Conservation (phyloP, 2,113 vertebrate genomes). For the Nyctibius bracteatus region DNA sequence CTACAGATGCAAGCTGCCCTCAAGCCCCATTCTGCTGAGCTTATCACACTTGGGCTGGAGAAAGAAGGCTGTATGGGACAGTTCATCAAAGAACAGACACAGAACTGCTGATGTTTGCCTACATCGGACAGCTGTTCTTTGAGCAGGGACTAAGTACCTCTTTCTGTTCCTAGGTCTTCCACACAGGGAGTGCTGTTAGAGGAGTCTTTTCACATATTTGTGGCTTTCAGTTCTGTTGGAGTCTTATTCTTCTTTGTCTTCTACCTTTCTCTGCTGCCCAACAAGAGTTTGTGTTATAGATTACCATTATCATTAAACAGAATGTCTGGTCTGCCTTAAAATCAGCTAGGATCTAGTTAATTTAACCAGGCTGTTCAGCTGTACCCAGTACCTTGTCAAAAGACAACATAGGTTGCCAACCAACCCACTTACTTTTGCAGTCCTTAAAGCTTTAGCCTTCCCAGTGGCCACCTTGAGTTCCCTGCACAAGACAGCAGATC, state of each 20-base stretch:
- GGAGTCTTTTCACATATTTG: neutral
- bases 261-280: neutral
- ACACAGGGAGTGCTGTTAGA: neutral
- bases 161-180: neutral
- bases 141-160: neutral
- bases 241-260: neutral
- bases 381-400: neutral
- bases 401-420: neutral
- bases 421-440: neutral
- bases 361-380: neutral
- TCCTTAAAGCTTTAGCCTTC: neutral
- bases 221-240: neutral
- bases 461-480: neutral
- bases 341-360: neutral
- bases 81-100: neutral
- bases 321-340: neutral
- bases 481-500: neutral
- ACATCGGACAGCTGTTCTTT: neutral
- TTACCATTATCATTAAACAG: neutral
- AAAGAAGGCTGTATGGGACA: neutral
- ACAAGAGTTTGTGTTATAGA: neutral
- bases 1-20: neutral
- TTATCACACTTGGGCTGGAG: neutral
- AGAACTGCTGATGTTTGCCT: neutral
- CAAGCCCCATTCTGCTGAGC: neutral